A percentile compares a stretch with the other conserved stretches of the same genome.
Evolutionary conservation across 2,888 invertebrate species (phyloP).

Genomic region (Trichacis sp.): DNA sequence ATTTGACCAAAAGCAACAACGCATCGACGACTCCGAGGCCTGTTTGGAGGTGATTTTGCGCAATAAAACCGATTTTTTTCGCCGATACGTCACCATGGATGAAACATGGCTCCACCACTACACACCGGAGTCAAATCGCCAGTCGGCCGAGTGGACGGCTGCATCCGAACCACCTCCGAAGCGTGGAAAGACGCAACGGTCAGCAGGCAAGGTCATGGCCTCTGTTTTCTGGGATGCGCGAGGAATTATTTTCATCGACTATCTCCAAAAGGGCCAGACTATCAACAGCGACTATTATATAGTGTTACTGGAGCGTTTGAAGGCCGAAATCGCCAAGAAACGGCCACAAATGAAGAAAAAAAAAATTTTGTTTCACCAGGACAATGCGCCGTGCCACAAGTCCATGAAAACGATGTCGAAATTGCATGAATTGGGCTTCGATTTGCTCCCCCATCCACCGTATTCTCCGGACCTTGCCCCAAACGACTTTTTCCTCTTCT

Average conservation of each 20-base stretch:
- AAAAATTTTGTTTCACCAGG: conserved; percentile 44
- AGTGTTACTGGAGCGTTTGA: no score
- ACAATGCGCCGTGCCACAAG: conserved; percentile 39
- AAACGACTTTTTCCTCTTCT: conserved; percentile 31
- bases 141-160: conserved; percentile 27
- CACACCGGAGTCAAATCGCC: conserved; percentile 10
- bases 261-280: neutral
- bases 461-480: neutral
- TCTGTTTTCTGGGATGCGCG: conserved; percentile 15
- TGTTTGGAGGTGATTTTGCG: conserved; percentile 18
- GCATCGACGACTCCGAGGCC: conserved; percentile 21
- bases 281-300: no score
- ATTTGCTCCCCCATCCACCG: no score
- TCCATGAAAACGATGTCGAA: conserved; percentile 15
- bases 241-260: no score
- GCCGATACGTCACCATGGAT: conserved; percentile 6
- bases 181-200: conserved; percentile 11
- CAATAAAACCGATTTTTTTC: conserved; percentile 1
- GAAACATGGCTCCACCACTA: conserved; percentile 12
- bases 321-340: conserved; percentile 31
- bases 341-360: conserved; percentile 47
- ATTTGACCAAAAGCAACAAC: conserved; percentile 38
- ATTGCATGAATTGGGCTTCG: neutral
- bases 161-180: conserved; percentile 19
- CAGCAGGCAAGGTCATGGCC: conserved; percentile 13